Percentiles rank a stretch among this genome's conserved stretches.
These are phyloP conservation scores for Loris lydekkerianus DNA, from an alignment of 2,797 vertebrate species.

Conservation along the genomic window DNA sequence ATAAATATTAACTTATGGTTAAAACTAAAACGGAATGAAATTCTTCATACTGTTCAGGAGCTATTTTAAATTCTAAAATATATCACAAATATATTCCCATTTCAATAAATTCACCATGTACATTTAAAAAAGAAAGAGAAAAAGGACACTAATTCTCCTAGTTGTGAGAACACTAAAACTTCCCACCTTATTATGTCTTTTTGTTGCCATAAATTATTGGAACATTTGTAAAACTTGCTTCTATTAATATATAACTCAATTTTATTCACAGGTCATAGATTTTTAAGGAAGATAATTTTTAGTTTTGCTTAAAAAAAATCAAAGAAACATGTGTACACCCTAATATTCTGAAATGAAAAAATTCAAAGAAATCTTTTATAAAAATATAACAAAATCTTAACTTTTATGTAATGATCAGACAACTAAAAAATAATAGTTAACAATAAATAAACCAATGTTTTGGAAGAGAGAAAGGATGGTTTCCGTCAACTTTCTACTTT, in stretches of 20 bases:
- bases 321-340: neutral
- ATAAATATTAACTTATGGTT: constrained; percentile 31
- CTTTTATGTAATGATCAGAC: constrained; percentile 29
- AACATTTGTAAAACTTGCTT: constrained; percentile 27
- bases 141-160: constrained; percentile 5
- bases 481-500: constrained; percentile 87
- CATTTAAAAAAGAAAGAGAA: neutral
- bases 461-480: constrained; percentile 61
- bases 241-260: constrained; percentile 7
- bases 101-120: neutral
- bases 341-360: neutral
- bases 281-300: constrained; percentile 33
- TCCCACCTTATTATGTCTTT: neutral
- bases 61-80: constrained; percentile 49
- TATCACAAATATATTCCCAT: constrained; percentile 16
- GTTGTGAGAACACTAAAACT: constrained; percentile 42
- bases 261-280: constrained; percentile 11
- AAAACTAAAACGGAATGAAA: constrained; percentile 43
- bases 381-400: constrained; percentile 46
- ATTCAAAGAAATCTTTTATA: constrained; percentile 15
- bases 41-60: neutral
- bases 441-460: constrained; percentile 63
- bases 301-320: constrained; percentile 48
- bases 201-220: neutral
- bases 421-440: constrained; percentile 57